Percentiles rank a stretch among this genome's conserved stretches.
phyloP scores from a whole-genome alignment of 2,888 invertebrate species.

The Pristionchus mayeri region DNA sequence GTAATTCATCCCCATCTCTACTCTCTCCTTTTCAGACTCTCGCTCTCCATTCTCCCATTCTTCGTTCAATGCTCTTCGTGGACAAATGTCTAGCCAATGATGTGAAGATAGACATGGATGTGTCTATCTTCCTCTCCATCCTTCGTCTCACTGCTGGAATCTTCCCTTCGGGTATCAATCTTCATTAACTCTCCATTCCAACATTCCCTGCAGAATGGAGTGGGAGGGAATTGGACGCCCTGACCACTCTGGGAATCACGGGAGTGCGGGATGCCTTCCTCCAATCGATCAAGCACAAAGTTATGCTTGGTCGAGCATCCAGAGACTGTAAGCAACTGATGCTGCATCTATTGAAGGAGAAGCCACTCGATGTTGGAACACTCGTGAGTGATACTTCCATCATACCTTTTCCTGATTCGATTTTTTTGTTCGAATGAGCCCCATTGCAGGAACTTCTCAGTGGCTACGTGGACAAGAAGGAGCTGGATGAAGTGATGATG shows the following conservation, averaged over 20 bases:
- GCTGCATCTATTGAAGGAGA: too few species aligned
- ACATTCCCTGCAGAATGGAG: too few species aligned
- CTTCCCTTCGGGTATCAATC: not conserved
- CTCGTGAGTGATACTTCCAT: not conserved
- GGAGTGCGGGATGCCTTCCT: not conserved
- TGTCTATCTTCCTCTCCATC: not conserved
- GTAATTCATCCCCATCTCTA: not conserved
- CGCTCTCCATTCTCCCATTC: not conserved
- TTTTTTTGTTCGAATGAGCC: not conserved
- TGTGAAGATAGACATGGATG: not conserved
- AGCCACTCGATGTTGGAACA: not conserved
- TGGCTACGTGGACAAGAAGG: not conserved
- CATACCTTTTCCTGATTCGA: not conserved
- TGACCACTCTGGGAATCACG: not conserved
- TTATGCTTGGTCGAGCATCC: too few species aligned
- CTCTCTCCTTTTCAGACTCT: not conserved
- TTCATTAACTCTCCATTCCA: too few species aligned
- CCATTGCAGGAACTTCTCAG: not conserved
- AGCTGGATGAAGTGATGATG: too few species aligned
- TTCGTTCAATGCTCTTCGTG: not conserved
- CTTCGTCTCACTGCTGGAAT: not conserved
- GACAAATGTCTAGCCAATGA: not conserved
- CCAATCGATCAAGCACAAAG: not conserved
- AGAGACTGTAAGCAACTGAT: too few species aligned
- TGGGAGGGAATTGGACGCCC: not conserved